A percentile compares a stretch with the other conserved stretches of the same genome.
phyloP scores from a whole-genome alignment of 2,797 vertebrate genomes.

The Alca torda region DNA sequence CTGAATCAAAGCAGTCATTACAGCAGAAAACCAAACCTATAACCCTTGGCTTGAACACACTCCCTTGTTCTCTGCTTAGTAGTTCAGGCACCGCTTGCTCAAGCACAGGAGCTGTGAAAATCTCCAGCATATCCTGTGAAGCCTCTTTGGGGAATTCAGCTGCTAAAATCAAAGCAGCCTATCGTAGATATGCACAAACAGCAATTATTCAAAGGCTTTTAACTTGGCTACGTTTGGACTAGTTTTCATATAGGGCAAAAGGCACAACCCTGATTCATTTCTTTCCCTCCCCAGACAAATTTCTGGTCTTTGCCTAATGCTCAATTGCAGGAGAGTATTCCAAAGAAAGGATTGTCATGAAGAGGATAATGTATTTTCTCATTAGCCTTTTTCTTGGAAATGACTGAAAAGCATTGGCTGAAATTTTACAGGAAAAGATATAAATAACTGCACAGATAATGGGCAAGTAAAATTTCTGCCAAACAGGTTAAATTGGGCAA shows the following conservation, averaged over 20 bases:
- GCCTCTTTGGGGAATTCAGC: conserved; percentile 1
- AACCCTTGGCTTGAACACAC: background rate
- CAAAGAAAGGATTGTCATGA: background rate
- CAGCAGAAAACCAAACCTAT: background rate
- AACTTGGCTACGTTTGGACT: background rate
- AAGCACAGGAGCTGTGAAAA: background rate
- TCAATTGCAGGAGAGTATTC: background rate
- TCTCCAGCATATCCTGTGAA: conserved; percentile 29
- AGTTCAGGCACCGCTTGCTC: background rate
- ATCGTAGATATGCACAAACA: background rate
- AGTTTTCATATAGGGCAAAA: background rate
- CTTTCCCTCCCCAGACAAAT: background rate
- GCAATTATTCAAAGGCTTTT: conserved; percentile 30
- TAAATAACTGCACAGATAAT: conserved; percentile 21
- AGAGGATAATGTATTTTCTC: conserved; percentile 14
- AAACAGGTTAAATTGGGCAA: background rate
- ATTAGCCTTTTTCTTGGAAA: conserved; percentile 10
- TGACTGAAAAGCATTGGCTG: background rate
- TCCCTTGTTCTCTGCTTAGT: background rate
- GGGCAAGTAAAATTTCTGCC: conserved; percentile 26
- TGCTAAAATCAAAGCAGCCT: conserved; percentile 32
- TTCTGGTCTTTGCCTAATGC: conserved; percentile 28
- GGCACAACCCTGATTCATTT: background rate
- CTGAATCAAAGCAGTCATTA: background rate
- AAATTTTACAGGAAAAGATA: conserved; percentile 13